A percentile compares a stretch with the other conserved stretches of the same genome.
Conservation (phyloP, 2,113 vertebrate genomes). For the Arenaria interpres region DNA sequence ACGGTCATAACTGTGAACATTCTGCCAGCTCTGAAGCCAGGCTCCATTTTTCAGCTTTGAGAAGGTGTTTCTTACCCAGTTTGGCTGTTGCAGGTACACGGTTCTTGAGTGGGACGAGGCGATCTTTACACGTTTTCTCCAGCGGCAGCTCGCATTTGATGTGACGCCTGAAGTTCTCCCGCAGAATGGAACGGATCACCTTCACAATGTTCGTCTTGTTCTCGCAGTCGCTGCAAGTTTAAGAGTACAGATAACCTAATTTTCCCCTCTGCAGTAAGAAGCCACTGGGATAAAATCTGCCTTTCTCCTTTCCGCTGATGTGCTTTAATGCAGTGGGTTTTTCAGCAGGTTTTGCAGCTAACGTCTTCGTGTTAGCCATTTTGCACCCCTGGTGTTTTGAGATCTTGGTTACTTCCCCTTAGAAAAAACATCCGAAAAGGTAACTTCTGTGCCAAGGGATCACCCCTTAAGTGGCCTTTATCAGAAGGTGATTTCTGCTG, state of each 20-base stretch:
- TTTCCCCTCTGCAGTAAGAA: not conserved
- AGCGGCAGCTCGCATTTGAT: slow-evolving; percentile 80
- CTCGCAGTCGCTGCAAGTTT: slow-evolving; percentile 82
- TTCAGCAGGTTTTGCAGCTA: not conserved
- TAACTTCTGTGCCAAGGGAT: not conserved
- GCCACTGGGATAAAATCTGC: not conserved
- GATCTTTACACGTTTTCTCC: slow-evolving; percentile 84
- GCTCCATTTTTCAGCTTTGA: not conserved
- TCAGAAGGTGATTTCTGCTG: not conserved
- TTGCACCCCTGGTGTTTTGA: not conserved
- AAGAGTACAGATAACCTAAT: not conserved
- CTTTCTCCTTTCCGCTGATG: not conserved
- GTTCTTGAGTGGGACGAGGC: slow-evolving; percentile 80
- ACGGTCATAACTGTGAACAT: fast-evolving
- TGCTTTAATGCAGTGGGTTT: not conserved
- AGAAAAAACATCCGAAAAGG: not conserved
- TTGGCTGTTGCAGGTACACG: slow-evolving; percentile 85
- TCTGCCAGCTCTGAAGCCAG: not conserved
- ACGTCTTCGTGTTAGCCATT: not conserved
- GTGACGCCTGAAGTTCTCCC: slow-evolving; percentile 90
- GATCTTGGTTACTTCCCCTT: not conserved
- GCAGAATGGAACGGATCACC: slow-evolving; percentile 91
- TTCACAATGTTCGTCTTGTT: slow-evolving; percentile 90
- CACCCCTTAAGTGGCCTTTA: not conserved
- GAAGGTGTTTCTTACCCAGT: slow-evolving; percentile 79